Percentiles rank a stretch among this genome's conserved stretches.
Conservation (phyloP, 23 tunicate species). For the Corella eumyota region DNA sequence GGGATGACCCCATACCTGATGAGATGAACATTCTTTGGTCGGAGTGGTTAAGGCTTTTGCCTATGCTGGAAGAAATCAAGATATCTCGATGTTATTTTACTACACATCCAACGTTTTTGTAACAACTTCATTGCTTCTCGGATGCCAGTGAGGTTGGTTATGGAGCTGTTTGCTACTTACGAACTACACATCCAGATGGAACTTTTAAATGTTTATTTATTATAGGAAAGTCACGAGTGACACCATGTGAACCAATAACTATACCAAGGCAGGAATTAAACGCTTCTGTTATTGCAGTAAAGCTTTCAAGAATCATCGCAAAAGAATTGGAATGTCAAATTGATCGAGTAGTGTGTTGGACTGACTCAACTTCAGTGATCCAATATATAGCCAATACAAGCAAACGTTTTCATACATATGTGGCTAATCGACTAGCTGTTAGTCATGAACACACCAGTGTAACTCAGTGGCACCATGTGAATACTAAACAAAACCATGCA, state of each 20-base stretch:
- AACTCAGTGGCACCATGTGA: conserved; percentile 18
- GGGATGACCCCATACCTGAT: no score
- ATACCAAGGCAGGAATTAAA: conserved; percentile 13
- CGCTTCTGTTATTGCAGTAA: conserved; percentile 7
- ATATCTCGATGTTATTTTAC: conserved; percentile 4
- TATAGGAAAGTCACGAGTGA: conserved; percentile 13
- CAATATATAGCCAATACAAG: conserved; percentile 10
- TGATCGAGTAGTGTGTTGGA: background rate
- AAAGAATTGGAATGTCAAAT: background rate
- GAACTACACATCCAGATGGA: background rate
- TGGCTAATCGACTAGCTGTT: conserved; percentile 15
- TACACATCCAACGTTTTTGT: no score
- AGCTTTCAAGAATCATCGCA: background rate
- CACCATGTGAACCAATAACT: conserved; percentile 9
- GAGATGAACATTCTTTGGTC: background rate
- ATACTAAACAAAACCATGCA: no score
- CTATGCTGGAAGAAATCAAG: conserved; percentile 1
- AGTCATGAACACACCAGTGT: background rate
- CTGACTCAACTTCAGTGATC: conserved; percentile 24
- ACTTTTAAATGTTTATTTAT: background rate
- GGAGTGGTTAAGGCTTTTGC: background rate
- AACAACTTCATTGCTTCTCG: conserved; percentile 16
- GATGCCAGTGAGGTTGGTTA: conserved; percentile 18
- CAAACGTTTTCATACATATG: conserved; percentile 13
- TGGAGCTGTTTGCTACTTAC: conserved; percentile 17